phyloP scores from a whole-genome alignment of 2,113 vertebrate species.

The Melanerpes aurifrons region DNA sequence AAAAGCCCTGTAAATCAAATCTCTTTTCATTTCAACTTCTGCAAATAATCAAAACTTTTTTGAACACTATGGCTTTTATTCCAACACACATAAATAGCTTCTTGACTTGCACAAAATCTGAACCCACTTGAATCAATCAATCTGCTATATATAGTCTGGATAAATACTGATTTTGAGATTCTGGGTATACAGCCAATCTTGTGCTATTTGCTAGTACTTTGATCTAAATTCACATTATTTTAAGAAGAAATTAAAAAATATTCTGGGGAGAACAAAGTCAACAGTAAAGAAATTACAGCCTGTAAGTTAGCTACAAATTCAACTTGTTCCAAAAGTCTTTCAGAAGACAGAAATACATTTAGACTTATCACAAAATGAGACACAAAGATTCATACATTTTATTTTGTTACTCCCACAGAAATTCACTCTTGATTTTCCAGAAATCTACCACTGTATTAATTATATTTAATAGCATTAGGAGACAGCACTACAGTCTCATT shows the following conservation, averaged over 20 bases:
- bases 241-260: conserved; percentile 43
- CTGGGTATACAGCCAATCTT: conserved; percentile 27
- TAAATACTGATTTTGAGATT: conserved; percentile 43
- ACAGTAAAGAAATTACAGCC: background rate
- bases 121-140: conserved; percentile 59
- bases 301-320: background rate
- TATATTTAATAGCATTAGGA: conserved; percentile 21
- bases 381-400: background rate
- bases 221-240: conserved; percentile 51
- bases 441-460: conserved; percentile 15
- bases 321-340: conserved; percentile 19
- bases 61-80: conserved; percentile 37
- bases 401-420: background rate
- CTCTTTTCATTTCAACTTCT: conserved; percentile 35
- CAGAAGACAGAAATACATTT: background rate
- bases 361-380: conserved; percentile 22
- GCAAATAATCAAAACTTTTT: conserved; percentile 49
- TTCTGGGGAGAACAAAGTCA: background rate
- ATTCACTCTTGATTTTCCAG: conserved; percentile 24
- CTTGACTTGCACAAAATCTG: conserved; percentile 56
- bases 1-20: conserved; percentile 26
- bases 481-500: background rate
- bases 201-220: conserved; percentile 41
- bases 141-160: conserved; percentile 11
- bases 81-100: conserved; percentile 48